Evolutionary conservation across 1,140 invertebrate species (phyloP), one percentile per base, ranked within the genome.

Genomic region (Rhyzopertha dominica): DNA sequence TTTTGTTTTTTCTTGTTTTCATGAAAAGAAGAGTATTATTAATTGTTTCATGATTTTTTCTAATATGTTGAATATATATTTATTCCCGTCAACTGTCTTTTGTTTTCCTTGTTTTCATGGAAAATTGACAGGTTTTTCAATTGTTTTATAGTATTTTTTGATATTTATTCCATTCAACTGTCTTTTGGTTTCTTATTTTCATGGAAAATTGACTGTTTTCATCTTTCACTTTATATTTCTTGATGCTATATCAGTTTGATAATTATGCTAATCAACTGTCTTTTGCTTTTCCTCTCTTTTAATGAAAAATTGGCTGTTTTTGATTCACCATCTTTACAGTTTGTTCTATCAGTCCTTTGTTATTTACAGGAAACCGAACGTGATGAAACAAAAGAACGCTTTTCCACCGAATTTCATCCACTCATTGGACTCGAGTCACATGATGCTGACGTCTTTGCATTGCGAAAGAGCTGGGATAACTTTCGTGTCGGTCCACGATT

Each of bases 341-440:
- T 37, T 12, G 12, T 30, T 23, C 4, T 16, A 47, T 39, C 8
- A n/a, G 12, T 42, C 13, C 2, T 26, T 40, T 39, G 29, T 52
- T 45, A 26, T 34, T 70, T 76, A 35, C 59, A 92, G 87, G 39
- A 80, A 81, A 57, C 87, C 90, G 14, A 90, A 95, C 70, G 74
- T 80, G 1, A 76, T 87, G 65, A 97, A 97, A 68, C 94, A 98
- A 65, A 95, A 86, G 62, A 98, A 98, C 75, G 95, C 93, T 12
- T 99, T 99, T 74, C 89, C 96, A 17, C 96, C 97, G 3, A 99
- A 99, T 74, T 99, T 94, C 67, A 90, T 99, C 58, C 97, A 99
- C 71, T 98, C 95, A 8, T 73, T 99, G 63, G 97, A 99, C 71
- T 95, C 95, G 17, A 85, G 81, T 67, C 97, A 99, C 68, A 99